Evolutionary conservation across 2,888 invertebrate species (phyloP), one percentile per base, ranked within the genome.

Genomic region (Leptopilina syphax): DNA sequence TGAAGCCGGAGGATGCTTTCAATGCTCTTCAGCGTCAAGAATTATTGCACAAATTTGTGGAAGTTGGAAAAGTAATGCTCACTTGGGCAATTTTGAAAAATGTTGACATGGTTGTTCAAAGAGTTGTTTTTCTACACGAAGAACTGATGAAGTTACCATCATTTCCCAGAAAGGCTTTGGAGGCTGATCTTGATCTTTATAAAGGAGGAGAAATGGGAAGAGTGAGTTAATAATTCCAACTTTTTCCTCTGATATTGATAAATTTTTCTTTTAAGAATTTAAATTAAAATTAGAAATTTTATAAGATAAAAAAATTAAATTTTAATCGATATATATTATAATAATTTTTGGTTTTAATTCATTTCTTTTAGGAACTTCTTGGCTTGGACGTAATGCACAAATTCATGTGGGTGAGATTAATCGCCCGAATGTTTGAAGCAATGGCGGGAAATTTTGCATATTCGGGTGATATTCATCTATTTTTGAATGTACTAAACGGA

Each of bases 381-480:
- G 98, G 98, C 1, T 92, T 99, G 85, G 99, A 99, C 91, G 98
- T 99, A 0, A 93, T 99, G 83, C 99, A 99, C 92, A 99, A 99
- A 92, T 98, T 98, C 89, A 98, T 98, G 95, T 99, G 99, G 99
- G 98, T 98, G 2, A 96, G 98, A 83, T 93, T 99, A 57, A 98
- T 99, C 88, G 97, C 98, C 0, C 95, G 98, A 73, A 98, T 99
- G 98, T 99, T 99, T 90, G 98, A 98, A 92, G 98, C 98, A 0
- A 99, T 99, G 98, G 98, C 98, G 1, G 98, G 98, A 3, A 98
- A 98, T 90, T 98, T 99, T 90, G 98, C 98, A 0, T 98, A 98
- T 87, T 98, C 98, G 0, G 97, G 98, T 24, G 99, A 99, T 90
- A 97, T 99, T 78, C 99, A 99, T 89, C 93, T 99, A 67, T 99